Evolutionary conservation across 2,888 invertebrate species (phyloP).

Genomic region (Macrosoma leucophasiata): DNA sequence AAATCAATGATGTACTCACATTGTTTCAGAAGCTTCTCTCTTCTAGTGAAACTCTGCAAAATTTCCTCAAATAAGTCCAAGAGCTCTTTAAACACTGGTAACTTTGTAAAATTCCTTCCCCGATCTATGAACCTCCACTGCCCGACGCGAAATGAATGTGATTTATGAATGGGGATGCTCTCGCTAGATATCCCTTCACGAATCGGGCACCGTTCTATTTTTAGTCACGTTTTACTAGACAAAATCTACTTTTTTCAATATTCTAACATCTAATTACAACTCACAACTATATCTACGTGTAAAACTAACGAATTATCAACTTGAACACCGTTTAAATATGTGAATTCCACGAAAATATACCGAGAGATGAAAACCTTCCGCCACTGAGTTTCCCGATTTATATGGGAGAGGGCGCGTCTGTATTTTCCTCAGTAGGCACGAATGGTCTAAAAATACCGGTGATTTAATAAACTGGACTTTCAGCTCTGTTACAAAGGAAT

Average conservation of each 20-base stretch:
- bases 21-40: no score
- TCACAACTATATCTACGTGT: constrained; percentile 19
- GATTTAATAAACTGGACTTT: constrained; percentile 16
- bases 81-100: constrained; percentile 29
- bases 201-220: constrained; percentile 51
- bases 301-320: constrained; percentile 23
- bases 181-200: constrained; percentile 46
- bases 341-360: constrained; percentile 53
- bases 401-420: constrained; percentile 70
- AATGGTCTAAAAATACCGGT: constrained; percentile 69
- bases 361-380: constrained; percentile 60
- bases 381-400: constrained; percentile 59
- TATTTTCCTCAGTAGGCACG: constrained; percentile 52
- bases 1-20: no score
- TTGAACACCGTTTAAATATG: constrained; percentile 43
- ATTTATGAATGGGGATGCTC: constrained; percentile 63
- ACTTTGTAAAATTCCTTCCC: constrained; percentile 27
- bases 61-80: constrained; percentile 9
- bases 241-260: constrained; percentile 22
- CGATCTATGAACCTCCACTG: constrained; percentile 53
- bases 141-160: constrained; percentile 55
- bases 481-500: constrained; percentile 16
- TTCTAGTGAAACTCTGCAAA: constrained; percentile 1
- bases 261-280: constrained; percentile 14
- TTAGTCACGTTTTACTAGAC: constrained; percentile 39